Percentiles rank a stretch among this genome's conserved stretches.
Conservation (phyloP, 2,888 invertebrate genomes). For the Drosophila suboccidentalis region DNA sequence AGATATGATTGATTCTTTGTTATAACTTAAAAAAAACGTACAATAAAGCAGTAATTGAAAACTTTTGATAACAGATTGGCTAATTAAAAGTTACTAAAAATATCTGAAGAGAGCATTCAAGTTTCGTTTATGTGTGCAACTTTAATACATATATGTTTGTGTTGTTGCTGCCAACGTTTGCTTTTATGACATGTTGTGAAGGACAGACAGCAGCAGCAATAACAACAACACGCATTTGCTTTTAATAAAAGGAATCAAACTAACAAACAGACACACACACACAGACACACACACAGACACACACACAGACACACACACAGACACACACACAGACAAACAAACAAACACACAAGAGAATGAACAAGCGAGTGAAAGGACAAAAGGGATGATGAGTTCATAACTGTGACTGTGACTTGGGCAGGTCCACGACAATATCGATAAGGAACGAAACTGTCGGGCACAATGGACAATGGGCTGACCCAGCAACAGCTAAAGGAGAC, state of each 20-base stretch:
- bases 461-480: slow-evolving; percentile 75
- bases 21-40: no score
- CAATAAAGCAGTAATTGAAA: no score
- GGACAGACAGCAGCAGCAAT: slow-evolving; percentile 52
- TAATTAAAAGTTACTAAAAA: not conserved
- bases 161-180: slow-evolving; percentile 38
- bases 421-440: slow-evolving; percentile 61
- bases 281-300: slow-evolving; percentile 19
- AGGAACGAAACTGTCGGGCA: slow-evolving; percentile 56
- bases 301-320: slow-evolving; percentile 23
- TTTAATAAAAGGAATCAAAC: slow-evolving; percentile 55
- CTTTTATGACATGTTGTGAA: slow-evolving; percentile 72
- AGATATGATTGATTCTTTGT: no score
- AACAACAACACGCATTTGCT: slow-evolving; percentile 43
- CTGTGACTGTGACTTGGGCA: slow-evolving; percentile 16
- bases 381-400: slow-evolving; percentile 46
- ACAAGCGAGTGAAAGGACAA: slow-evolving; percentile 18
- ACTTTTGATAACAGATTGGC: no score
- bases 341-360: slow-evolving; percentile 2
- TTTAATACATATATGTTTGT: not conserved
- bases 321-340: slow-evolving; percentile 13
- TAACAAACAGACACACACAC: slow-evolving; percentile 23
- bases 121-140: not conserved
- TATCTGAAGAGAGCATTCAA: slow-evolving; percentile 33
- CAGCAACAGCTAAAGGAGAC: slow-evolving; percentile 47